Evolutionary conservation across 2,888 invertebrate species (phyloP), one percentile per base, ranked within the genome.

Genomic region (Philhelius pedissequus): DNA sequence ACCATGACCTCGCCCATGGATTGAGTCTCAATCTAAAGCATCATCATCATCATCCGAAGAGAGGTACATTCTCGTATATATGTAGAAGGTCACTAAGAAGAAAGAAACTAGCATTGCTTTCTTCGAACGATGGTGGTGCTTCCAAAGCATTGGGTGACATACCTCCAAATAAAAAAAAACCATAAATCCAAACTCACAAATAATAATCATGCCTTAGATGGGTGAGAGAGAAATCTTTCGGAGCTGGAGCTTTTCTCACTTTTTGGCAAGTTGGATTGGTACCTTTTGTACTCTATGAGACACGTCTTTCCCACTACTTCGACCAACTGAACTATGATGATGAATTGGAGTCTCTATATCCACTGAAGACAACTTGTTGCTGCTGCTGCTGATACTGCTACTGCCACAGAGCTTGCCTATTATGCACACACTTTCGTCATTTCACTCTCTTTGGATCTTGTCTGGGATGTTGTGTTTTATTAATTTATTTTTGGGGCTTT

Each of bases 1-100:
- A 83, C 86, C 86, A 86, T 86, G 86, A 86, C 86, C 86, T 86
- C 86, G 86, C 83, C 83, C 69, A 79, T 83, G 60, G 76, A 76
- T 43, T 56, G 20, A 40, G n/a, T 48, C 13, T 25, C 25, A 40
- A 18, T 48, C 13, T 25, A 25, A 38, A 15, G 18, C 25, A 15
- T 27, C 20, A 54, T 27, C 62, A 27, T 69, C 30, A 45, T 30
- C 18, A 13, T 30, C 69, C 18, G n/a, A 69, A 78, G 78, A 82
- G 60, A 62, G 45, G 40, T 58, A 71, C 71, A n/a, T n/a, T n/a
- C n/a, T n/a, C n/a, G n/a, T n/a, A n/a, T n/a, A n/a, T n/a, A n/a
- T n/a, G n/a, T n/a, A 82, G 60, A 82, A 71, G 71, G 70, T 76
- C 40, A 54, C 35, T 62, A 43, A 15, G 62, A 54, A 32, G 54